These are phyloP conservation scores for Pseudeuparius sepicola DNA, from an alignment of 2,888 invertebrate genomes.

Conservation along the genomic window DNA sequence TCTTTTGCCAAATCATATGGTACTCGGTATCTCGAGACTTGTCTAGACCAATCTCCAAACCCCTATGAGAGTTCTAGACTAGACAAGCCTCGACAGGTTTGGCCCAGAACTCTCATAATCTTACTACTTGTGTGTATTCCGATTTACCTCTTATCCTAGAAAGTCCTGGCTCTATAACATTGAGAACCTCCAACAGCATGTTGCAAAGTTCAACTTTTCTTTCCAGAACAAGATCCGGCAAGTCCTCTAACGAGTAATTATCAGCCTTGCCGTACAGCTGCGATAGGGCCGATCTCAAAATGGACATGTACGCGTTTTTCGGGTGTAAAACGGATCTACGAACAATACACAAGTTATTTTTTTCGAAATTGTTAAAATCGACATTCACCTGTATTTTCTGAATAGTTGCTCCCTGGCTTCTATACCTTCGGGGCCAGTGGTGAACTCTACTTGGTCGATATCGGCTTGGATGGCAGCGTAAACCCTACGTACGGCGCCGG, in stretches of 20 bases:
- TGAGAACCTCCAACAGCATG: slow-evolving; percentile 55
- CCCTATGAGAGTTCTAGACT: too few species aligned
- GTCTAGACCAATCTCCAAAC: too few species aligned
- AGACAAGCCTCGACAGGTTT: too few species aligned
- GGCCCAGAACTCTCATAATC: too few species aligned
- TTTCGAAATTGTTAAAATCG: slow-evolving; percentile 14
- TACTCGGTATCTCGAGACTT: too few species aligned
- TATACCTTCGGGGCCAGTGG: slow-evolving; percentile 47
- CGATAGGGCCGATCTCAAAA: slow-evolving; percentile 48
- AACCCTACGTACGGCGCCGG: slow-evolving; percentile 51
- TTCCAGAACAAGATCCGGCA: slow-evolving; percentile 62
- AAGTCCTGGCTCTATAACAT: slow-evolving; percentile 67
- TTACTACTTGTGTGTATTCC: too few species aligned
- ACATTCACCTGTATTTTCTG: slow-evolving; percentile 33
- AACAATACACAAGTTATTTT: slow-evolving; percentile 29
- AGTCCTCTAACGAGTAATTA: slow-evolving; percentile 59
- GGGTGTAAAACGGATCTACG: slow-evolving; percentile 56
- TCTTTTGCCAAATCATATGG: too few species aligned
- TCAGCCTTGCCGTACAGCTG: slow-evolving; percentile 71
- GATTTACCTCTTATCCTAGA: slow-evolving; percentile 65
- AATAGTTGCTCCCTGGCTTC: slow-evolving; percentile 50
- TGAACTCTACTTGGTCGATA: slow-evolving; percentile 51
- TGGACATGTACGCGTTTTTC: slow-evolving; percentile 58
- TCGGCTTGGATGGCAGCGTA: slow-evolving; percentile 56
- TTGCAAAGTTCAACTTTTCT: slow-evolving; percentile 66